phyloP scores from a whole-genome alignment of 2,888 invertebrate genomes.

The Pristionchus mayeri region DNA sequence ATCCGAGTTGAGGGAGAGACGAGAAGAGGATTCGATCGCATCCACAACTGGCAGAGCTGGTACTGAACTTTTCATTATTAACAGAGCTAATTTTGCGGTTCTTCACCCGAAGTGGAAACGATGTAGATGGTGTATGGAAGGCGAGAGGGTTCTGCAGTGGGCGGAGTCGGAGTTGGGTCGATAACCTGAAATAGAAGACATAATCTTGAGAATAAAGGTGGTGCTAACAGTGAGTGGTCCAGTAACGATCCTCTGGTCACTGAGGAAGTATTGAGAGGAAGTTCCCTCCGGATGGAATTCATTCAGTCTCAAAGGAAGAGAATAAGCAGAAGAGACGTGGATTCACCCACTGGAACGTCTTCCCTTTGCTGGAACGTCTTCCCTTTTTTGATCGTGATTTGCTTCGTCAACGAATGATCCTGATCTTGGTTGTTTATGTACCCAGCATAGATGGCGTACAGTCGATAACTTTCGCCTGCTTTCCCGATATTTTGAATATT shows the following conservation, averaged over 20 bases:
- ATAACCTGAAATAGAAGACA: background rate
- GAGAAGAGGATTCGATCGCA: background rate
- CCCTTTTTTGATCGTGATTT: background rate
- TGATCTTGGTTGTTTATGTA: conserved; percentile 11
- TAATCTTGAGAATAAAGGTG: background rate
- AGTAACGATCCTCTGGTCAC: background rate
- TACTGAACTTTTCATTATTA: background rate
- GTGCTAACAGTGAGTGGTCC: background rate
- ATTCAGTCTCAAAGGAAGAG: background rate
- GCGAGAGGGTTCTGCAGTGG: background rate
- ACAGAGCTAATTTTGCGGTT: background rate
- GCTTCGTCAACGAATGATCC: background rate
- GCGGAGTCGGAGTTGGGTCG: background rate
- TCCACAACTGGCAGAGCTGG: background rate
- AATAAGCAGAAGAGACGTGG: background rate
- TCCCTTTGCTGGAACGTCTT: background rate
- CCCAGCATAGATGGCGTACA: background rate
- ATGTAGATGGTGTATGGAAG: background rate
- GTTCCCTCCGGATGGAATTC: background rate
- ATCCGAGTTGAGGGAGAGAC: background rate
- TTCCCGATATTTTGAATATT: background rate
- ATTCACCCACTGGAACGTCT: background rate
- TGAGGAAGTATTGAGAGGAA: background rate
- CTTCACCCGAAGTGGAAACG: background rate
- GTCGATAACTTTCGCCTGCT: background rate